Base-by-base conservation (phyloP, 1,140 invertebrate genomes). In the Orius laevigatus region DNA sequence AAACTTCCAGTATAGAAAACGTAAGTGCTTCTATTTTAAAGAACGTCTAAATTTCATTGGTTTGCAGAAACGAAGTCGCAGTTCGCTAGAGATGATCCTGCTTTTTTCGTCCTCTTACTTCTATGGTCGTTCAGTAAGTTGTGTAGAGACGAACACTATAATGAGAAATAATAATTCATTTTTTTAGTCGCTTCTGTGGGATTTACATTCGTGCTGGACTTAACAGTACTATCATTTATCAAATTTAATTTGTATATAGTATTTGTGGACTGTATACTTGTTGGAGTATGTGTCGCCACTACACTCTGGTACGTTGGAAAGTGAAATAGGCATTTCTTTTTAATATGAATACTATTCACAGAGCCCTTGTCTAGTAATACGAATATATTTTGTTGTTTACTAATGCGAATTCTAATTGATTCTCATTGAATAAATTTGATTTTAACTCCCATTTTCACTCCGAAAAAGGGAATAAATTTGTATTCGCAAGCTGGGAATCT, bases 71-170 rank as follows among this genome's bases (percentile, higher is more conserved):
- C 92, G 51, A 98, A 98, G 70, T 86, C 90, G 57, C 94, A 98
- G 68, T 98, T 95, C 78, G 94, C 94, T 0, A 76, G 95, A 67
- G 95, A 98, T 71, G 95, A 99, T 71, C 95, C 95, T 47, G 95
- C 95, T 50, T 98, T 99, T 71, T 66, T 99, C 50, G 91, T 99
- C 25, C 67, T 98, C 41, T 68, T 98, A 11, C 78, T 81, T 51
- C 71, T 83, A 58, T 92, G 89, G 74, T 66, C 97, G 36, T 80
- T 80, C 63, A 73, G 84, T 89, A 74, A 74, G 75, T 48, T 41
- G 10, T n/a, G 41, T 20, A 3, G 6, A 43, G 11, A 14, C 3
- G 15, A 19, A 3, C 10, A 46, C 2, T 46, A 33, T 20, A 8
- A 20, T 34, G 5, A 46, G 25, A 4, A 25, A 25, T 25, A 4